A percentile compares a stretch with the other conserved stretches of the same genome.
phyloP scores from a whole-genome alignment of 2,797 vertebrate genomes.

The Eulemur albifrons region DNA sequence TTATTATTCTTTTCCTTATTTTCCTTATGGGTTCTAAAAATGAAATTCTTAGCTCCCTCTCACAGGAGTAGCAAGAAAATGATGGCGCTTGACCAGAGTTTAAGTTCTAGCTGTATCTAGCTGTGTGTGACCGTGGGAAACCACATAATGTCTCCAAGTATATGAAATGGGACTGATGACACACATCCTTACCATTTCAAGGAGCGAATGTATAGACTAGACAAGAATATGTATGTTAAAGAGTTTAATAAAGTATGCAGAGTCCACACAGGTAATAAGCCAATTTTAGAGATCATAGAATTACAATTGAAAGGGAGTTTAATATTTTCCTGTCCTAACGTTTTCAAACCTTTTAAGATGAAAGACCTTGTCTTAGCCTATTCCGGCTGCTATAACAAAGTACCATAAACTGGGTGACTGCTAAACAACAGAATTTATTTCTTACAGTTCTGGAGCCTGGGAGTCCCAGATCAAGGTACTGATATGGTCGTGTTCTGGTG shows the following conservation, averaged over 20 bases:
- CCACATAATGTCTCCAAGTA: neutral
- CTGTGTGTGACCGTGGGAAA: neutral
- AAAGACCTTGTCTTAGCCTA: neutral
- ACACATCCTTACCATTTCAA: neutral
- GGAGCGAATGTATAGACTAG: neutral
- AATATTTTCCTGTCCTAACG: neutral
- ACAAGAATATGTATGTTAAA: neutral
- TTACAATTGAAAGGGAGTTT: neutral
- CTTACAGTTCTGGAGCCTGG: neutral
- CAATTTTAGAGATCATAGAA: neutral
- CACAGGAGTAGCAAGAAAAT: neutral
- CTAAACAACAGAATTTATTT: neutral
- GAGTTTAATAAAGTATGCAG: neutral
- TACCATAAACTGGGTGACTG: neutral
- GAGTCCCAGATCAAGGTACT: neutral
- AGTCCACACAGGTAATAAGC: neutral
- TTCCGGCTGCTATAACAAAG: neutral
- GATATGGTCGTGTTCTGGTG: neutral
- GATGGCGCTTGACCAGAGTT: neutral
- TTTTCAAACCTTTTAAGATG: neutral
- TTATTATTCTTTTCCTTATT: neutral
- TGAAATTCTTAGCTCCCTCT: neutral
- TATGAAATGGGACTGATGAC: neutral
- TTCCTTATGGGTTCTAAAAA: neutral
- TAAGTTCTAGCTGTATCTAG: neutral